Evolutionary conservation across 2,113 vertebrate species (phyloP).

Genomic region (Macquaria australasica): DNA sequence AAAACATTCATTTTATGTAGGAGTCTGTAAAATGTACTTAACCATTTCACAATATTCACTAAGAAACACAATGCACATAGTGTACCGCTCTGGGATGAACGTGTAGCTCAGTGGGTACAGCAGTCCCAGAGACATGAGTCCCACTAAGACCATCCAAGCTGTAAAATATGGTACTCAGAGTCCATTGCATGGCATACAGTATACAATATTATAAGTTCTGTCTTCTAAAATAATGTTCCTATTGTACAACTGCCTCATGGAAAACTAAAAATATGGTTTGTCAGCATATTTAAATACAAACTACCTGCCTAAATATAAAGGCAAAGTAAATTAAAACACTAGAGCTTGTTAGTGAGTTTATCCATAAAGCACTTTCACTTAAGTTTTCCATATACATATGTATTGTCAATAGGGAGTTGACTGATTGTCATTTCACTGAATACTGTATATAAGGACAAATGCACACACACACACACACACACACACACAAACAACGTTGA

Average conservation of each 20-base stretch:
- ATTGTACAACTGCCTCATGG: neutral
- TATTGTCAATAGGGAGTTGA: neutral
- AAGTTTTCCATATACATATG: neutral
- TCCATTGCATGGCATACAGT: neutral
- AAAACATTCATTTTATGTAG: neutral
- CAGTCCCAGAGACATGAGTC: neutral
- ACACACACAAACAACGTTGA: neutral
- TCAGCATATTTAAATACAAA: neutral
- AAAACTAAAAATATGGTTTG: neutral
- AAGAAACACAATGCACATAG: neutral
- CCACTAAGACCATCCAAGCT: conserved; percentile 15
- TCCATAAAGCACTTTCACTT: neutral
- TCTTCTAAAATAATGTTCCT: neutral
- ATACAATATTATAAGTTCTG: neutral
- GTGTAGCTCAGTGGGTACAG: neutral
- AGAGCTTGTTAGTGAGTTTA: neutral
- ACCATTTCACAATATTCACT: neutral
- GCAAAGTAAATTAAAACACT: neutral
- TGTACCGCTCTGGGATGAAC: neutral
- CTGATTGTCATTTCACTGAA: neutral
- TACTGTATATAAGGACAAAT: neutral
- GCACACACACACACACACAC: neutral
- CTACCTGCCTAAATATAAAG: neutral
- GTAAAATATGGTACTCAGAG: neutral
- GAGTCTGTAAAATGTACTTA: neutral